A percentile compares a stretch with the other conserved stretches of the same genome.
Conservation (phyloP, 2,888 invertebrate species). For the Hydropsyche betteni region DNA sequence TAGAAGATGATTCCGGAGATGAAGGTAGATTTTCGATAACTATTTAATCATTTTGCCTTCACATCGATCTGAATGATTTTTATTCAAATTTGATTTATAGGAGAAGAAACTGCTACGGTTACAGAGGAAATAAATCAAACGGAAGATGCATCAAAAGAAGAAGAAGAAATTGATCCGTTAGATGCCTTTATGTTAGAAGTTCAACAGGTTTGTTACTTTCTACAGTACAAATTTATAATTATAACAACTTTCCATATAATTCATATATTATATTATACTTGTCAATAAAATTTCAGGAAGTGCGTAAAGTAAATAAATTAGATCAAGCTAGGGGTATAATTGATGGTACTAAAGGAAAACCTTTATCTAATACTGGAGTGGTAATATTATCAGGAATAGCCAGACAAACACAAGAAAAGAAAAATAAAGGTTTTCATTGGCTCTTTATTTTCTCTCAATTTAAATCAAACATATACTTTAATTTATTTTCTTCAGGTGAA, state of each 20-base stretch:
- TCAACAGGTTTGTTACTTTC: constrained; percentile 60
- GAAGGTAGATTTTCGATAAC: constrained; percentile 69
- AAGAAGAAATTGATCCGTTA: constrained; percentile 91
- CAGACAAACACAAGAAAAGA: constrained; percentile 72
- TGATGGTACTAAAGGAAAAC: constrained; percentile 62
- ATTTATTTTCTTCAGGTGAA: constrained; percentile 73
- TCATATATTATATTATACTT: background rate
- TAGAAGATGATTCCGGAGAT: constrained; percentile 96
- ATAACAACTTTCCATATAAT: constrained; percentile 3
- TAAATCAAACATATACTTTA: no score
- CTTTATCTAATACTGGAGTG: constrained; percentile 68
- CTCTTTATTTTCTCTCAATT: background rate
- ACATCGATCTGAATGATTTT: no score
- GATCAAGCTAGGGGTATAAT: constrained; percentile 68
- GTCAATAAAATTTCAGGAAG: constrained; percentile 69
- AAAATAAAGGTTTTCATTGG: constrained; percentile 65
- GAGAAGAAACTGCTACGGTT: constrained; percentile 65
- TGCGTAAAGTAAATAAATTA: constrained; percentile 79
- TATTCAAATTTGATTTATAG: constrained; percentile 52
- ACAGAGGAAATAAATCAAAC: constrained; percentile 56
- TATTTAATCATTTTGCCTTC: constrained; percentile 58
- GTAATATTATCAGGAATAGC: constrained; percentile 87
- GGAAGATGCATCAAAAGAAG: constrained; percentile 62
- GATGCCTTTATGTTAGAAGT: constrained; percentile 97
- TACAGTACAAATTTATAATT: constrained; percentile 20